Conservation (phyloP, 2,797 vertebrate species). For the Centroberyx gerrardi region DNA sequence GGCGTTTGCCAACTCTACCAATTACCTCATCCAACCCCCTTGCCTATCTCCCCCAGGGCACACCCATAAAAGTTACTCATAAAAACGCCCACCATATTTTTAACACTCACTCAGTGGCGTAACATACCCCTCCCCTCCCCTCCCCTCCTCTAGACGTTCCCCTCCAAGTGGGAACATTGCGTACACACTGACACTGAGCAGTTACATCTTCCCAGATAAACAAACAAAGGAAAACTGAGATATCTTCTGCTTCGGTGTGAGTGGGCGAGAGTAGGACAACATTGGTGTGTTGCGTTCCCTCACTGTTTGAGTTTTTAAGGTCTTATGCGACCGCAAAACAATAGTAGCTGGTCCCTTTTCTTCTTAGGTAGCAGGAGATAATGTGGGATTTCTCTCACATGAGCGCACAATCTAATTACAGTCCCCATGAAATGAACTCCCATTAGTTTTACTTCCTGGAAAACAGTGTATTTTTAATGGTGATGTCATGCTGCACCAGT, state of each 20-base stretch:
- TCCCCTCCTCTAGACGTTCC: background rate
- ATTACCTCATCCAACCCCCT: slow-evolving; percentile 57
- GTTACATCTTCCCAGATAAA: slow-evolving; percentile 6
- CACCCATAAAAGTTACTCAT: slow-evolving; percentile 58
- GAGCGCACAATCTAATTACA: slow-evolving; percentile 11
- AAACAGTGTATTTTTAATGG: too few relatives aligned
- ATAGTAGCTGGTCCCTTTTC: background rate
- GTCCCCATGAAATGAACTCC: too few relatives aligned
- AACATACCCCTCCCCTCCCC: slow-evolving; percentile 2
- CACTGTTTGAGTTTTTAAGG: background rate
- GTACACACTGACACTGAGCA: slow-evolving; percentile 1
- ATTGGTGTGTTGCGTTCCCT: background rate
- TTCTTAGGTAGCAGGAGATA: slow-evolving; percentile 52
- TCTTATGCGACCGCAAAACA: background rate
- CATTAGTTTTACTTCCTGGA: too few relatives aligned
- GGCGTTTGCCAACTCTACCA: slow-evolving; percentile 47
- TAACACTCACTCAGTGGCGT: slow-evolving; percentile 29
- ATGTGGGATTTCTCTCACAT: slow-evolving; percentile 32
- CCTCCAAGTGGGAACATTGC: slow-evolving; percentile 25
- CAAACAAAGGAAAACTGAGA: background rate
- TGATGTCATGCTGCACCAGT: too few relatives aligned
- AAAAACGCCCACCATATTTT: slow-evolving; percentile 58
- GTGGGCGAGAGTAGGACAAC: background rate
- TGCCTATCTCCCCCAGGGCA: slow-evolving; percentile 46
- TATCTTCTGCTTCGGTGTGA: background rate